phyloP scores from a whole-genome alignment of 2,888 invertebrate genomes.

The Ornithoptera alexandrae region DNA sequence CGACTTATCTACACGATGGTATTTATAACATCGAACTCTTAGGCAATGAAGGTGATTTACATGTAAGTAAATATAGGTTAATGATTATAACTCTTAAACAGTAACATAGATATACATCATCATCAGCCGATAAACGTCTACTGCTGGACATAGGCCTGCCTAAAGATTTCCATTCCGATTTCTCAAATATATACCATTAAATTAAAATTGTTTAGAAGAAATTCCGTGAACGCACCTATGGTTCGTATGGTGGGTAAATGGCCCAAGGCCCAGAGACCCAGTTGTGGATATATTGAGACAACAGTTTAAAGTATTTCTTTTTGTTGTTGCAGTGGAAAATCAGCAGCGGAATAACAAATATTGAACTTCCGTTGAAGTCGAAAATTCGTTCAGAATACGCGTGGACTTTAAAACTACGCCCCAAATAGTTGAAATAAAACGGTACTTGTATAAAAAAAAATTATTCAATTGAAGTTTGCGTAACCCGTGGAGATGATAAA shows the following conservation, averaged over 20 bases:
- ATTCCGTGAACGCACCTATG: no score
- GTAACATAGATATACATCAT: background rate
- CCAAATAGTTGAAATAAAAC: conserved; percentile 25
- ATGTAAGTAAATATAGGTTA: conserved; percentile 46
- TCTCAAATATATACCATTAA: background rate
- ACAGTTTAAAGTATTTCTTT: background rate
- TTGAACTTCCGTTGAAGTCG: conserved; percentile 65
- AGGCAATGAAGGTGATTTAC: conserved; percentile 48
- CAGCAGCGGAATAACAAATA: conserved; percentile 46
- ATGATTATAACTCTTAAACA: conserved; percentile 14
- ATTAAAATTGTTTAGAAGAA: no score
- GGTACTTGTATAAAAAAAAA: background rate
- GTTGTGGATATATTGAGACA: background rate
- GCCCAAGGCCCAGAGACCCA: background rate
- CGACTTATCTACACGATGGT: conserved; percentile 46
- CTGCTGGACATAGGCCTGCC: no score
- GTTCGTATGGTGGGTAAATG: no score
- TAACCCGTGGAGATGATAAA: background rate
- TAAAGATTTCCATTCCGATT: no score
- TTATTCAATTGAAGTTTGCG: background rate
- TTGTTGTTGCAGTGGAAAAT: conserved; percentile 69
- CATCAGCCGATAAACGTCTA: background rate
- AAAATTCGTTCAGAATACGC: conserved; percentile 61
- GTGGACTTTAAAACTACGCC: conserved; percentile 65
- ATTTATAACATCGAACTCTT: conserved; percentile 50